Percentiles rank a stretch among this genome's conserved stretches.
Evolutionary conservation across 2,797 vertebrate genomes (phyloP).

Genomic region (Astyanax mexicanus): DNA sequence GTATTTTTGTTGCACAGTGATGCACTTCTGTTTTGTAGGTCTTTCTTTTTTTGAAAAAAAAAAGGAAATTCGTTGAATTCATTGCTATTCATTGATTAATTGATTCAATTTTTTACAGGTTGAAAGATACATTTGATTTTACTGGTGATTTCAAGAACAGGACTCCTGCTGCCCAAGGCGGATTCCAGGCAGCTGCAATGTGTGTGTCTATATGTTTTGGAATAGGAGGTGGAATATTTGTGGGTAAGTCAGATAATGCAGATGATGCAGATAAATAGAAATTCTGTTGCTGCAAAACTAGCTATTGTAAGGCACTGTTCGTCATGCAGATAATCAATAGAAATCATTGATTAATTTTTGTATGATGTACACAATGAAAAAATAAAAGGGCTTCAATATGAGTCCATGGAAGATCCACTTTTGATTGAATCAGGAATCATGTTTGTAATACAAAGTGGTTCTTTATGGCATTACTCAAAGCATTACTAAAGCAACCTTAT

Average conservation of each 20-base stretch:
- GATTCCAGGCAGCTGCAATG: slow-evolving; percentile 88
- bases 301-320: background rate
- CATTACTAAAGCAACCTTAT: too few species aligned
- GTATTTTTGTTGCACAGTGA: background rate
- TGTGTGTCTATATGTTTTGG: slow-evolving; percentile 90
- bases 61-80: too few species aligned
- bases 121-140: slow-evolving; percentile 83
- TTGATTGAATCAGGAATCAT: too few species aligned
- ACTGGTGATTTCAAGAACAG: slow-evolving; percentile 50
- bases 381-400: too few species aligned
- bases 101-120: slow-evolving; percentile 68
- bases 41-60: too few species aligned
- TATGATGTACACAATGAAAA: too few species aligned
- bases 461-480: too few species aligned
- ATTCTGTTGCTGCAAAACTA: background rate
- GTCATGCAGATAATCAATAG: background rate
- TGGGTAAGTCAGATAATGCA: slow-evolving; percentile 87
- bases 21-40: background rate
- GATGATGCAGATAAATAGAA: too few species aligned
- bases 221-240: slow-evolving; percentile 86
- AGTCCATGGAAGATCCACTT: too few species aligned
- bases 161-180: slow-evolving; percentile 80
- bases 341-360: too few species aligned
- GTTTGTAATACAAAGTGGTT: too few species aligned
- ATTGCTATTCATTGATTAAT: too few species aligned